phyloP scores from a whole-genome alignment of 2,113 vertebrate species.

The Grammomys surdaster region DNA sequence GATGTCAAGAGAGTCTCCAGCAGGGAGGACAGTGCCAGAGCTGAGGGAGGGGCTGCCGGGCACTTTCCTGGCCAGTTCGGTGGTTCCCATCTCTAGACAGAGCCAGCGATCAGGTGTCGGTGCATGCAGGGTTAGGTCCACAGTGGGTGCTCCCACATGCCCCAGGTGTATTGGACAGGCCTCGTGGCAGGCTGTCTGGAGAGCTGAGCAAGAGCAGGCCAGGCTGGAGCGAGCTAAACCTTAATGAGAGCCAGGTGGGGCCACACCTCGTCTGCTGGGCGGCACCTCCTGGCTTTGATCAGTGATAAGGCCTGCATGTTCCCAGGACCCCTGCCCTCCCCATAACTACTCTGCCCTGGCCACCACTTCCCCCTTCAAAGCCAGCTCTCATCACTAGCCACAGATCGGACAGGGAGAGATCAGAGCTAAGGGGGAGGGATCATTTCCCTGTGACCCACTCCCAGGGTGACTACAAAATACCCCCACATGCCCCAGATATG shows the following conservation, averaged over 20 bases:
- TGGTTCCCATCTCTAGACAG: no score
- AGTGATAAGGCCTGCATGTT: slow-evolving; percentile 88
- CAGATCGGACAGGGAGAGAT: slow-evolving; percentile 82
- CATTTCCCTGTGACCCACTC: slow-evolving; percentile 74
- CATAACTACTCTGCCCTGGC: slow-evolving; percentile 85
- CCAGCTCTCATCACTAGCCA: slow-evolving; percentile 90
- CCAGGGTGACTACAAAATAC: background rate
- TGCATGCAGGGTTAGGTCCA: no score
- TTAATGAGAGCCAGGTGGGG: slow-evolving; percentile 92
- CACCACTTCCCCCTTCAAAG: slow-evolving; percentile 92
- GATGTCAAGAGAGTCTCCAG: background rate
- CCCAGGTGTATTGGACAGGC: background rate
- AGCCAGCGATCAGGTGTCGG: background rate
- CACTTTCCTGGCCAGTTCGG: background rate
- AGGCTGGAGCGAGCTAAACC: slow-evolving; percentile 84
- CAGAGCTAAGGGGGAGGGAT: slow-evolving; percentile 71
- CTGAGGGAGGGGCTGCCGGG: no score
- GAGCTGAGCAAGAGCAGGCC: slow-evolving; percentile 87
- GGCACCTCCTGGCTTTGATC: slow-evolving; percentile 90
- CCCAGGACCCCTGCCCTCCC: slow-evolving; percentile 87
- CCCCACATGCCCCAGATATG: background rate
- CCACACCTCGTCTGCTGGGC: slow-evolving; percentile 91
- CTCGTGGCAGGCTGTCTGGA: background rate
- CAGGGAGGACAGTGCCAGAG: background rate
- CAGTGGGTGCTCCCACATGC: background rate